Percentiles rank a stretch among this genome's conserved stretches.
phyloP scores from a whole-genome alignment of 1,140 invertebrate genomes.

The Geopemphigus sp. region DNA sequence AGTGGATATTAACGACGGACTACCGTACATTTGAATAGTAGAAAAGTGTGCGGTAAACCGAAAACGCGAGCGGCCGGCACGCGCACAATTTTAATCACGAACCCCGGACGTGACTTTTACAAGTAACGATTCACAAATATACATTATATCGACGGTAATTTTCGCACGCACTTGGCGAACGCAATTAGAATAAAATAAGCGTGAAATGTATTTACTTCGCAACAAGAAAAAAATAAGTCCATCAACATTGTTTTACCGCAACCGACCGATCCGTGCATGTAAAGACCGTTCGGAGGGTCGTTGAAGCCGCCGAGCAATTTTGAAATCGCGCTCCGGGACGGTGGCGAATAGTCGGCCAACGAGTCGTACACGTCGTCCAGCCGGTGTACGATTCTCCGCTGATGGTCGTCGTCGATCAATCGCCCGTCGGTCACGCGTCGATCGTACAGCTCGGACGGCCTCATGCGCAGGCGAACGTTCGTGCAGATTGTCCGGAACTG shows the following conservation, averaged over 20 bases:
- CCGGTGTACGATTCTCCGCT: constrained; percentile 65
- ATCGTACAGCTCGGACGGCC: constrained; percentile 45
- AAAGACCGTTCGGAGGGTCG: constrained; percentile 70
- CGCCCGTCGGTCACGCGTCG: constrained; percentile 64
- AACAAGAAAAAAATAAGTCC: constrained; percentile 92
- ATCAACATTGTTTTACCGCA: constrained; percentile 98
- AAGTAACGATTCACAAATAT: too few species aligned
- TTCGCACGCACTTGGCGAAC: too few species aligned
- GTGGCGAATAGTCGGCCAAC: constrained; percentile 64
- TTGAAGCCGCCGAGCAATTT: constrained; percentile 58
- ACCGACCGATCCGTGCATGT: constrained; percentile 82
- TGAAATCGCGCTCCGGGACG: constrained; percentile 56
- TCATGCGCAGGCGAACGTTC: neutral
- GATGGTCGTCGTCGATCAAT: constrained; percentile 68
- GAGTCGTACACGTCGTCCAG: constrained; percentile 70
- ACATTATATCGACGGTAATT: too few species aligned
- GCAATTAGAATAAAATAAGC: too few species aligned
- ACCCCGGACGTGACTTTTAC: too few species aligned
- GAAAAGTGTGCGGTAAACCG: too few species aligned
- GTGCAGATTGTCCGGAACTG: neutral
- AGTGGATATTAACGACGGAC: too few species aligned
- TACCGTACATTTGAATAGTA: too few species aligned
- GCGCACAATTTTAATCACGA: too few species aligned
- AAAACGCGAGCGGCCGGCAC: too few species aligned
- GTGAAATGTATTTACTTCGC: constrained; percentile 59